Percentiles rank a stretch among this genome's conserved stretches.
phyloP scores from a whole-genome alignment of 64 coral and sea anemone species.

The Montipora foliosa region DNA sequence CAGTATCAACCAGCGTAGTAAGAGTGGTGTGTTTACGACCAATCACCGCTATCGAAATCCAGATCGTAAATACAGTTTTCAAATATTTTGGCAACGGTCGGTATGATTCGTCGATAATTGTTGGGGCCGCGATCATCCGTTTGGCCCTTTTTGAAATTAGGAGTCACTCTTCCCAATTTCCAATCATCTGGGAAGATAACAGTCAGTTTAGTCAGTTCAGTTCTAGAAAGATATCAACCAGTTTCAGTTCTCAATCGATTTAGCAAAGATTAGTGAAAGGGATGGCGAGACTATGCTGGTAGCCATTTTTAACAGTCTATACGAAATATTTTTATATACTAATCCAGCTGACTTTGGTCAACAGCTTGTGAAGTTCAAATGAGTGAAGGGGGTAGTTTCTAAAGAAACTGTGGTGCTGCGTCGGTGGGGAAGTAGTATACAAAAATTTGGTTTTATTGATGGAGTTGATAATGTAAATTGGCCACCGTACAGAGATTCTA shows the following conservation, averaged over 20 bases:
- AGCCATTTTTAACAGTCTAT: background rate
- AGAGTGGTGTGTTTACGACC: constrained; percentile 17
- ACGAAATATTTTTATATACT: background rate
- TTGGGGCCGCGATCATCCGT: background rate
- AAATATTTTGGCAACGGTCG: constrained; percentile 13
- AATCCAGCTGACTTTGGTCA: background rate
- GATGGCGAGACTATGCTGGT: background rate
- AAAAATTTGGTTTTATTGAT: no score
- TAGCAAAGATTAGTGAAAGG: background rate
- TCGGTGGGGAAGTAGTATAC: no score
- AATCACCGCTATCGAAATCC: background rate
- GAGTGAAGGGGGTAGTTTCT: no score
- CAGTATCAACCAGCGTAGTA: constrained; percentile 35
- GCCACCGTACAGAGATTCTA: no score
- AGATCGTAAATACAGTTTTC: constrained; percentile 8
- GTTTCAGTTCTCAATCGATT: background rate
- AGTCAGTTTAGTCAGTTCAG: no score
- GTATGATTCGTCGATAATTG: constrained; percentile 8
- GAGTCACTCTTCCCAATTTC: constrained; percentile 7
- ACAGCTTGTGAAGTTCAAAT: no score
- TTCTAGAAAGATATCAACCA: no score
- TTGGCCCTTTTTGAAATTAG: background rate
- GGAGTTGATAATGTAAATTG: no score
- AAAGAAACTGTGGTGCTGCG: no score
- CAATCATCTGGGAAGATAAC: constrained; percentile 12